Conservation (phyloP, 2,113 vertebrate genomes). For the Scartelaos histophorus region DNA sequence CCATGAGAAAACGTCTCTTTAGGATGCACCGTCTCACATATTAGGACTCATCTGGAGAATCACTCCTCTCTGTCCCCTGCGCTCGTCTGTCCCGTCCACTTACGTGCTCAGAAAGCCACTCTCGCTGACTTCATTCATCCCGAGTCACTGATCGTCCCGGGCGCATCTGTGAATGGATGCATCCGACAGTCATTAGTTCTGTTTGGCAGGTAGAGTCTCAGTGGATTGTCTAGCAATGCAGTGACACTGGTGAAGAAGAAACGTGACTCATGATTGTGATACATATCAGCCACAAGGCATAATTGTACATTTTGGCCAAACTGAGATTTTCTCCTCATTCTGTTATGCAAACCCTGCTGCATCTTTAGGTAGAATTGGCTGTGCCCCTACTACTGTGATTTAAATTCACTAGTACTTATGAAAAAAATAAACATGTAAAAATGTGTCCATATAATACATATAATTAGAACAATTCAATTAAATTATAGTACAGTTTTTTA, state of each 20-base stretch:
- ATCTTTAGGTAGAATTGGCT: too few relatives aligned
- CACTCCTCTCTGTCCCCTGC: conserved; percentile 68
- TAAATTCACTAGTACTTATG: too few relatives aligned
- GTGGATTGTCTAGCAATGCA: not conserved
- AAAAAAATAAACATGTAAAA: too few relatives aligned
- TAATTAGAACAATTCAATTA: not conserved
- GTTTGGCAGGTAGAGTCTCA: not conserved
- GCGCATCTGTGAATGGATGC: conserved; percentile 16
- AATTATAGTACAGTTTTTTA: too few relatives aligned
- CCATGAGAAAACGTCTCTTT: conserved; percentile 82
- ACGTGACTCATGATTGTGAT: not conserved
- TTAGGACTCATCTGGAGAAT: conserved; percentile 81
- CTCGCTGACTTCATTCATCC: conserved; percentile 61
- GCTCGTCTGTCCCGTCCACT: conserved; percentile 58
- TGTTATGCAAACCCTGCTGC: not conserved
- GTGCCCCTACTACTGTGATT: too few relatives aligned
- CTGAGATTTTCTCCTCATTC: not conserved
- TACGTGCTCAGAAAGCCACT: conserved; percentile 24
- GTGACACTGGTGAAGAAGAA: not conserved
- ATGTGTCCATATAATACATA: too few relatives aligned
- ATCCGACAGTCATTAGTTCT: conserved; percentile 22
- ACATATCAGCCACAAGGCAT: not conserved
- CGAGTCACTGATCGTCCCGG: conserved; percentile 47
- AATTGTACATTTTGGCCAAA: not conserved
- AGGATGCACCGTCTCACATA: conserved; percentile 76